Evolutionary conservation across 2,113 vertebrate genomes (phyloP).

Genomic region (Anser cygnoides): DNA sequence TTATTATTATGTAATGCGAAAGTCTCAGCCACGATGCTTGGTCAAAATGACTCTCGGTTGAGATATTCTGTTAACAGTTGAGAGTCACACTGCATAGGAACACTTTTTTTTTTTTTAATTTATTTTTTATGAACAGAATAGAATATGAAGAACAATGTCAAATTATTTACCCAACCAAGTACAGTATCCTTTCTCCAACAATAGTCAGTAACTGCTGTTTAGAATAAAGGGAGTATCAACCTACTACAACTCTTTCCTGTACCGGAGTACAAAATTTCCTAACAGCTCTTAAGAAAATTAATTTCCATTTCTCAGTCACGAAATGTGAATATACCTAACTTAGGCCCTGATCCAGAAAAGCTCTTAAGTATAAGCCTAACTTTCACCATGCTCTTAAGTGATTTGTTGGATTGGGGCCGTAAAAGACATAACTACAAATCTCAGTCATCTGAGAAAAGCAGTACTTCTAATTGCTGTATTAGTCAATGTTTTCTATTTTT

Average conservation of each 20-base stretch:
- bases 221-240: neutral
- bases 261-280: neutral
- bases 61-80: neutral
- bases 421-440: slow-evolving; percentile 28
- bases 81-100: neutral
- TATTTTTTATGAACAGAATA: neutral
- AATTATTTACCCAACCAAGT: neutral
- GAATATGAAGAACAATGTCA: neutral
- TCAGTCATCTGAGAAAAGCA: neutral
- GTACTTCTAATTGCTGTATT: neutral
- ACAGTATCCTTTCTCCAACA: neutral
- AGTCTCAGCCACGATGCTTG: neutral
- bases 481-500: slow-evolving; percentile 1
- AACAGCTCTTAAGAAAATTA: slow-evolving; percentile 19
- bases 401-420: slow-evolving; percentile 29
- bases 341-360: slow-evolving; percentile 47
- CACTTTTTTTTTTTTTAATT: neutral
- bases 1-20: neutral
- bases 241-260: neutral
- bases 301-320: neutral
- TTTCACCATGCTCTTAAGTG: neutral
- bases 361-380: slow-evolving; percentile 7
- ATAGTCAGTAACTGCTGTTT: neutral
- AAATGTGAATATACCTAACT: neutral
- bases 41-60: neutral